phyloP scores from a whole-genome alignment of 2,888 invertebrate genomes.

The Plusia festucae region DNA sequence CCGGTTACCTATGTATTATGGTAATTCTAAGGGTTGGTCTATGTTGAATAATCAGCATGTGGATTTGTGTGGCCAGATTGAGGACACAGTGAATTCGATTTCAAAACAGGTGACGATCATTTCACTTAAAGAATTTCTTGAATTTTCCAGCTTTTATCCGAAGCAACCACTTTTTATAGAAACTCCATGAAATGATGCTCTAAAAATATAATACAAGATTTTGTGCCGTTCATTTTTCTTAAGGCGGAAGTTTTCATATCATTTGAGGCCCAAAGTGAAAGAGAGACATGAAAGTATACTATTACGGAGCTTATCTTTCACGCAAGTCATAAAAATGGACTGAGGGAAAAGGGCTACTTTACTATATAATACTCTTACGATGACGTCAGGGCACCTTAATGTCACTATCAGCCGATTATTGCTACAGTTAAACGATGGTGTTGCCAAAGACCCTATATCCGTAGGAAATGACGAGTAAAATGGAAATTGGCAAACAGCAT shows the following conservation, averaged over 20 bases:
- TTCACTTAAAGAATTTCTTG: background rate
- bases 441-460: slow-evolving; percentile 37
- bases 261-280: slow-evolving; percentile 32
- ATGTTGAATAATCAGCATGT: no score
- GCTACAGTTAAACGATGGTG: slow-evolving; percentile 29
- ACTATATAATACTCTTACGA: slow-evolving; percentile 34
- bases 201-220: background rate
- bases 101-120: background rate
- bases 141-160: background rate
- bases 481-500: slow-evolving; percentile 36
- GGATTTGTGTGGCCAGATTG: no score
- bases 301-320: slow-evolving; percentile 54
- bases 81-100: no score
- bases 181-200: background rate
- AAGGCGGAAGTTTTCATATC: slow-evolving; percentile 33
- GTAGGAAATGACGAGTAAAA: slow-evolving; percentile 27
- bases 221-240: slow-evolving; percentile 16
- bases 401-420: slow-evolving; percentile 52
- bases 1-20: no score
- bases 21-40: no score
- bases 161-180: slow-evolving; percentile 1
- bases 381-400: slow-evolving; percentile 46
- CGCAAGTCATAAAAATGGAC: slow-evolving; percentile 56
- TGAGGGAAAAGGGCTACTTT: slow-evolving; percentile 49
- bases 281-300: slow-evolving; percentile 31